Conservation (phyloP, 2,113 vertebrate genomes). For the Grammatotria lemairii region DNA sequence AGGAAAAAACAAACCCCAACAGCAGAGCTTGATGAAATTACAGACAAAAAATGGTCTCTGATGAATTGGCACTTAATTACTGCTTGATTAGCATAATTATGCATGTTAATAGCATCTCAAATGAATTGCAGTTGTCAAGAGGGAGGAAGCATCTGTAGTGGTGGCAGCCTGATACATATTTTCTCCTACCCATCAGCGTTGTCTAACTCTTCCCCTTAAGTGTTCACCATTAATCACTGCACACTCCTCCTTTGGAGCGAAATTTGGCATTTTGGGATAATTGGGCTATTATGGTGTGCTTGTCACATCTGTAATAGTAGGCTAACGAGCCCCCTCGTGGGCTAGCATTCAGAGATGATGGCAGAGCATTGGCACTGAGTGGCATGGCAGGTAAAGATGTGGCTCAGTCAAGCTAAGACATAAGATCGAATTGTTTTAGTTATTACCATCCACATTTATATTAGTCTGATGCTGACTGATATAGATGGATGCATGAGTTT, state of each 20-base stretch:
- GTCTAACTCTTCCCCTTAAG: slow-evolving; percentile 97
- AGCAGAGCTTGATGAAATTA: slow-evolving; percentile 91
- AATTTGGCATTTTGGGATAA: slow-evolving; percentile 98
- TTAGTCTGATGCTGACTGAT: background rate
- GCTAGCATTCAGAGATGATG: slow-evolving; percentile 74
- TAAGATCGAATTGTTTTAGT: slow-evolving; percentile 9
- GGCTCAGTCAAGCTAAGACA: slow-evolving; percentile 19
- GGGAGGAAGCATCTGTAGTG: slow-evolving; percentile 98
- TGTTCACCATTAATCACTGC: slow-evolving; percentile 97
- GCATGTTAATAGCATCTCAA: slow-evolving; percentile 99
- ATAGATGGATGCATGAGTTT: background rate
- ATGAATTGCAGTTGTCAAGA: slow-evolving; percentile 99
- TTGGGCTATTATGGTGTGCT: slow-evolving; percentile 92
- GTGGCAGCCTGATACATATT: slow-evolving; percentile 98
- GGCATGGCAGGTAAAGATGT: slow-evolving; percentile 59
- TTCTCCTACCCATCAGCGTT: slow-evolving; percentile 95
- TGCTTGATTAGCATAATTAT: slow-evolving; percentile 99
- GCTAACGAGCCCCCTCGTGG: slow-evolving; percentile 93
- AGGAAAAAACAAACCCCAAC: slow-evolving; percentile 76
- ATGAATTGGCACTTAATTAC: slow-evolving; percentile 99
- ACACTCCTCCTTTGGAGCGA: slow-evolving; percentile 92
- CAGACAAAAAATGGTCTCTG: slow-evolving; percentile 92
- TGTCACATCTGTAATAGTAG: slow-evolving; percentile 92
- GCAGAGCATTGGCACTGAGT: slow-evolving; percentile 51
- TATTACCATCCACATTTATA: background rate